Evolutionary conservation across 2,797 vertebrate species (phyloP).

Genomic region (Mycteria americana): DNA sequence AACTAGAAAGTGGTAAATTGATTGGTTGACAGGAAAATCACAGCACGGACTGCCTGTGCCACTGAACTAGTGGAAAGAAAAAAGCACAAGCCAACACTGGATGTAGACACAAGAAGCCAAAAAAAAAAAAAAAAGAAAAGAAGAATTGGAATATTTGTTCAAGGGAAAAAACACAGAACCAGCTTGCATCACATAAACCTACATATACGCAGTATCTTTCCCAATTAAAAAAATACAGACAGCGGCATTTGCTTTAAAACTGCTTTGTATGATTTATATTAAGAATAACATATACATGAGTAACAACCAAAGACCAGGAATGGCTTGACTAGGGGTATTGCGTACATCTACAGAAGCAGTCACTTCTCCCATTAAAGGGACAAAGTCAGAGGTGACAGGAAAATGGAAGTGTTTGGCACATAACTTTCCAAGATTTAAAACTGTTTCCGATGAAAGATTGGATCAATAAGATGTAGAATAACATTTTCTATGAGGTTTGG

Average conservation of each 20-base stretch:
- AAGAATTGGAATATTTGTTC: not conserved
- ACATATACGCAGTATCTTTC: not conserved
- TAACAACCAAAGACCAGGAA: not conserved
- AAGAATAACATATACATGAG: not conserved
- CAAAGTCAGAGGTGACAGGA: not conserved
- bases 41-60: not conserved
- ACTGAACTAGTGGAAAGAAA: not conserved
- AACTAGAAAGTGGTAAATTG: not conserved
- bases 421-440: not conserved
- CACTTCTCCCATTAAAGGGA: not conserved
- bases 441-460: not conserved
- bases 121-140: too few relatives aligned
- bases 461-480: not conserved
- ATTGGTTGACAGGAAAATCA: not conserved
- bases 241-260: not conserved
- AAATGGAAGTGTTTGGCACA: not conserved
- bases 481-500: not conserved
- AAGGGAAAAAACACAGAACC: not conserved
- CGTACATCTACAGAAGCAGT: not conserved
- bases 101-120: not conserved
- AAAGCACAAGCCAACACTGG: not conserved
- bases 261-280: not conserved
- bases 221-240: not conserved
- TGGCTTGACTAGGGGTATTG: not conserved
- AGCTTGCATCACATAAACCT: not conserved